Conservation (phyloP, 2,113 vertebrate species). For the Varanus salvator region DNA sequence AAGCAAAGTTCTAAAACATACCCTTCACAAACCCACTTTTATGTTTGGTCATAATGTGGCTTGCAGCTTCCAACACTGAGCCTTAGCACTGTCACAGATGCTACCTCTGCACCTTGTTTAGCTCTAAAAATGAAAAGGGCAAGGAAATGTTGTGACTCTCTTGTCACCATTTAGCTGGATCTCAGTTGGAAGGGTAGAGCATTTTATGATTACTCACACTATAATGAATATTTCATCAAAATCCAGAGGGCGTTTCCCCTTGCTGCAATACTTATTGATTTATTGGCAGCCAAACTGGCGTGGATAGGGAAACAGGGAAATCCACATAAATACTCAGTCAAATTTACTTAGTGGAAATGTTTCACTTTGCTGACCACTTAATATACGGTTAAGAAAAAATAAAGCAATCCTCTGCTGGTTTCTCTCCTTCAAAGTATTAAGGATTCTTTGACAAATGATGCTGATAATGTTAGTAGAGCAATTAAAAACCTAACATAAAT, state of each 20-base stretch:
- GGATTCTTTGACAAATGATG: not conserved
- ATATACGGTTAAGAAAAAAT: not conserved
- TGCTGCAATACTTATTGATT: too few species aligned
- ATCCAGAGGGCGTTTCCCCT: not conserved
- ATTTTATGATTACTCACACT: not conserved
- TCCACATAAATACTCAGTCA: not conserved
- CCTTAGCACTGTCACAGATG: not conserved
- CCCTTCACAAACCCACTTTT: not conserved
- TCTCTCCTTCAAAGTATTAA: not conserved
- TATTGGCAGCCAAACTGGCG: not conserved
- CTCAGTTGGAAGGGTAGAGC: not conserved
- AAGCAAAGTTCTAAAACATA: not conserved
- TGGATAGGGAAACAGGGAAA: not conserved
- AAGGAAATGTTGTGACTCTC: not conserved
- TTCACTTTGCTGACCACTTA: not conserved
- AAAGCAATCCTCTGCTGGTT: not conserved
- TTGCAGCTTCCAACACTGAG: not conserved
- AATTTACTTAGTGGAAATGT: not conserved
- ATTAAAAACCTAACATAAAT: not conserved
- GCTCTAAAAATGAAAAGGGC: not conserved
- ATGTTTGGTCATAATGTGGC: not conserved
- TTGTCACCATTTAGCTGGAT: not conserved
- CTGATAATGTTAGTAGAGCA: not conserved
- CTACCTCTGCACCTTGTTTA: not conserved
- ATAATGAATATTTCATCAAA: not conserved